Percentiles rank a stretch among this genome's conserved stretches.
phyloP scores from a whole-genome alignment of 2,113 vertebrate genomes.

The Dicaeum eximium region DNA sequence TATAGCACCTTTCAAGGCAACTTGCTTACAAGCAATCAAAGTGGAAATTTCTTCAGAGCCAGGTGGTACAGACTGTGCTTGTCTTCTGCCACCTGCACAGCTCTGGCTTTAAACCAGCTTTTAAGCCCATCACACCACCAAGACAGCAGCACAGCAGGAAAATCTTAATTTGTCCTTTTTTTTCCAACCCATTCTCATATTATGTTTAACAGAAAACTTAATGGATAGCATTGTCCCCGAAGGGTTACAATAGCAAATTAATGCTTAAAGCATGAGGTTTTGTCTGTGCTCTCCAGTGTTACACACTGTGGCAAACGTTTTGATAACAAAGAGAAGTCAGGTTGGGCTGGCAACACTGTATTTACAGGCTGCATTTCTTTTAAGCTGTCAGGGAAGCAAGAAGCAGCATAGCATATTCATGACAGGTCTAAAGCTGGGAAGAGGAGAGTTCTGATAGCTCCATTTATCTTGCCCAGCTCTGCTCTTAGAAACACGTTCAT shows the following conservation, averaged over 20 bases:
- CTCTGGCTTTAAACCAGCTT: not conserved
- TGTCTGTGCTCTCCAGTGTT: not conserved
- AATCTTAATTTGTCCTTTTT: not conserved
- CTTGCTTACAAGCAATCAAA: conserved; percentile 32
- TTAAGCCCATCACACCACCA: not conserved
- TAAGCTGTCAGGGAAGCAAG: not conserved
- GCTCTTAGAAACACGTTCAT: not conserved
- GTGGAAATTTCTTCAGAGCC: conserved; percentile 32
- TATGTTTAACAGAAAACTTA: not conserved
- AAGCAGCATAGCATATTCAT: not conserved
- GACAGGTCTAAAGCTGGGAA: not conserved
- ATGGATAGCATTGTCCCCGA: not conserved
- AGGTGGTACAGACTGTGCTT: not conserved
- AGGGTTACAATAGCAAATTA: not conserved
- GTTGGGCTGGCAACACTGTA: not conserved
- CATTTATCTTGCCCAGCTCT: not conserved
- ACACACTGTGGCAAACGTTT: rapidly evolving
- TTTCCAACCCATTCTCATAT: not conserved
- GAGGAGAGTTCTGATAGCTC: not conserved
- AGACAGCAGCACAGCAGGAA: not conserved
- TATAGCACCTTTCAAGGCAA: not conserved
- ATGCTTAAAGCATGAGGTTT: not conserved
- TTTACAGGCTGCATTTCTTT: not conserved
- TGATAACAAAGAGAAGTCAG: not conserved
- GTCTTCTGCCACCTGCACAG: not conserved